Percentiles rank a stretch among this genome's conserved stretches.
phyloP scores from a whole-genome alignment of 2,888 invertebrate genomes.

The Anagyrus pseudococci region DNA sequence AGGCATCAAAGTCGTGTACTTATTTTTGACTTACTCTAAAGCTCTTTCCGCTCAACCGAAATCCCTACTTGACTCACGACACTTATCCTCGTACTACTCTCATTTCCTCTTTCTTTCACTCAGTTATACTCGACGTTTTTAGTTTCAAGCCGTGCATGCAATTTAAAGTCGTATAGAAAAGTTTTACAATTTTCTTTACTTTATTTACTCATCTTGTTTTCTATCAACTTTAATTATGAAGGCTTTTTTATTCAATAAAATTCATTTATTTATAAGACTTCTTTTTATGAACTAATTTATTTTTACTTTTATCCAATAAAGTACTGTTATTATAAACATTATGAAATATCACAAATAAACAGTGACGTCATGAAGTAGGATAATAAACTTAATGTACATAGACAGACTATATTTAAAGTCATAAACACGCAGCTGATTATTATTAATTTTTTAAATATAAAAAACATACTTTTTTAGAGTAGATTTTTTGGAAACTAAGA shows the following conservation, averaged over 20 bases:
- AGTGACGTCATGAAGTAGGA: background rate
- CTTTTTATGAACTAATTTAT: too few relatives aligned
- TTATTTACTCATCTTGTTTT: background rate
- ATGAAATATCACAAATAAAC: too few relatives aligned
- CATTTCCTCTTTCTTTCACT: background rate
- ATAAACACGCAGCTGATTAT: background rate
- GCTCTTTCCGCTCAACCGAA: slow-evolving; percentile 25
- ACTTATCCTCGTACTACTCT: slow-evolving; percentile 4
- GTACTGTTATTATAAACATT: too few relatives aligned
- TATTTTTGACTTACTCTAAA: slow-evolving; percentile 21
- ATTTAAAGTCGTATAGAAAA: background rate
- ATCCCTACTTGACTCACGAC: slow-evolving; percentile 16
- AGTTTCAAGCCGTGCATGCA: too few relatives aligned
- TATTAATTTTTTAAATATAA: background rate
- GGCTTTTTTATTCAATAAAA: background rate
- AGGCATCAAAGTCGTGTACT: slow-evolving; percentile 25
- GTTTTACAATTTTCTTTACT: background rate
- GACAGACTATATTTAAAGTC: too few relatives aligned
- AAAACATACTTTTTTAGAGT: background rate
- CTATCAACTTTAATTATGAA: background rate
- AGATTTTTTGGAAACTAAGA: too few relatives aligned
- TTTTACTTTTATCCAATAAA: too few relatives aligned
- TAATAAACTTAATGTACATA: background rate
- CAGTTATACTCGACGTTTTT: too few relatives aligned
- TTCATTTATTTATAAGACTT: too few relatives aligned